A percentile compares a stretch with the other conserved stretches of the same genome.
Evolutionary conservation across 2,797 vertebrate species (phyloP).

Genomic region (Brachyrhaphis roseni): DNA sequence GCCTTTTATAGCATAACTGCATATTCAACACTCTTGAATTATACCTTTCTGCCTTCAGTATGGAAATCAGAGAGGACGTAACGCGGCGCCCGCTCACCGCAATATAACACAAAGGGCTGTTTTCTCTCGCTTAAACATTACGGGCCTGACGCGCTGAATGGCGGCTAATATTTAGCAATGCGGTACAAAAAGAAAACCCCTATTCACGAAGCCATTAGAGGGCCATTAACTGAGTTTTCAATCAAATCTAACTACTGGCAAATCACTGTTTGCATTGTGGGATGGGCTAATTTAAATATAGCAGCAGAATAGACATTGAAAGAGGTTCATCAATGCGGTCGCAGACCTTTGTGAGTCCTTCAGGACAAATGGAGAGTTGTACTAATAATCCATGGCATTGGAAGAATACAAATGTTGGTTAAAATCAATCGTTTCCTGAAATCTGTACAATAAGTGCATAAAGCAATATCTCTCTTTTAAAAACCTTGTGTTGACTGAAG

Average conservation of each 20-base stretch:
- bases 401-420: not conserved
- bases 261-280: constrained; percentile 45
- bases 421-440: not conserved
- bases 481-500: not conserved
- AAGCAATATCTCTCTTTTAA: too few relatives aligned
- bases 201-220: constrained; percentile 36
- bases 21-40: constrained; percentile 72
- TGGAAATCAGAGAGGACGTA: constrained; percentile 55
- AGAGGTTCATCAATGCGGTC: not conserved
- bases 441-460: not conserved
- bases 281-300: constrained; percentile 45
- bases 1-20: constrained; percentile 68
- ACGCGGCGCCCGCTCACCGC: constrained; percentile 18
- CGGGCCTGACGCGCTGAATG: constrained; percentile 6
- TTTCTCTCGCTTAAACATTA: constrained; percentile 37
- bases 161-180: constrained; percentile 50
- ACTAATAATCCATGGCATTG: not conserved
- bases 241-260: constrained; percentile 54
- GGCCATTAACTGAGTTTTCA: constrained; percentile 55
- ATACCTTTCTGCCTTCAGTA: constrained; percentile 58
- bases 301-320: constrained; percentile 33
- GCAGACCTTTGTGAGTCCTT: not conserved
- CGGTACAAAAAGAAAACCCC: constrained; percentile 34
- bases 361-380: not conserved
- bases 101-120: constrained; percentile 27